Evolutionary conservation across 2,888 invertebrate genomes (phyloP).

Genomic region (Plutella xylostella): DNA sequence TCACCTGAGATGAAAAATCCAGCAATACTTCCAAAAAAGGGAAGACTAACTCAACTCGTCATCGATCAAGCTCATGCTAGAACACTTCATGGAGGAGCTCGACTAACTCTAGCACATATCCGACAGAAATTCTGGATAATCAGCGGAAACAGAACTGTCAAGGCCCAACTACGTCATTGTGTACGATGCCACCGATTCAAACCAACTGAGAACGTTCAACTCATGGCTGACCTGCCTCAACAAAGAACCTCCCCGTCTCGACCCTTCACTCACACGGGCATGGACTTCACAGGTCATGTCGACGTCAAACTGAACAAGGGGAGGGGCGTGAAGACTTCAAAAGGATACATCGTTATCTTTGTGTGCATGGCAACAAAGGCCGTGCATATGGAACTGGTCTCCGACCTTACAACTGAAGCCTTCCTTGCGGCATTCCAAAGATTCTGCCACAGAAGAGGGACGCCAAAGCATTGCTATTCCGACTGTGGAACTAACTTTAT

Average conservation of each 20-base stretch:
- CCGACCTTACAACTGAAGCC: slow-evolving; percentile 20
- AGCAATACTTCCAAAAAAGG: background rate
- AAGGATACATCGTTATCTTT: slow-evolving; percentile 13
- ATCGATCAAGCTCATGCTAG: background rate
- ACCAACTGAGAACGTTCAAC: background rate
- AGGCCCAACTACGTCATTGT: background rate
- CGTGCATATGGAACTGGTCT: slow-evolving; percentile 23
- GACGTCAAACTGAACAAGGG: slow-evolving; percentile 7
- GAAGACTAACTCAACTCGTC: background rate
- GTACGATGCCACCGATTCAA: background rate
- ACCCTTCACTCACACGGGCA: background rate
- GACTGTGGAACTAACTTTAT: slow-evolving; percentile 6
- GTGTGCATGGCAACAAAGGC: slow-evolving; percentile 16
- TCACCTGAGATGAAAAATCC: background rate
- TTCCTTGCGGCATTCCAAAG: slow-evolving; percentile 22
- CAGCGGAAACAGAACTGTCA: slow-evolving; percentile 1
- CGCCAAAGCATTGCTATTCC: slow-evolving; percentile 1
- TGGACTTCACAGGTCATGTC: slow-evolving; percentile 12
- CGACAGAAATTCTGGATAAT: slow-evolving; percentile 1
- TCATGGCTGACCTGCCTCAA: slow-evolving; percentile 1
- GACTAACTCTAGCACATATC: background rate
- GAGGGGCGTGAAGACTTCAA: slow-evolving; percentile 3
- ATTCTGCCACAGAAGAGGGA: slow-evolving; percentile 12
- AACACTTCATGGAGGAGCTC: slow-evolving; percentile 1
- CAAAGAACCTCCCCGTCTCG: background rate